phyloP scores from a whole-genome alignment of 1,140 invertebrate genomes.

The Drosophila serrata region DNA sequence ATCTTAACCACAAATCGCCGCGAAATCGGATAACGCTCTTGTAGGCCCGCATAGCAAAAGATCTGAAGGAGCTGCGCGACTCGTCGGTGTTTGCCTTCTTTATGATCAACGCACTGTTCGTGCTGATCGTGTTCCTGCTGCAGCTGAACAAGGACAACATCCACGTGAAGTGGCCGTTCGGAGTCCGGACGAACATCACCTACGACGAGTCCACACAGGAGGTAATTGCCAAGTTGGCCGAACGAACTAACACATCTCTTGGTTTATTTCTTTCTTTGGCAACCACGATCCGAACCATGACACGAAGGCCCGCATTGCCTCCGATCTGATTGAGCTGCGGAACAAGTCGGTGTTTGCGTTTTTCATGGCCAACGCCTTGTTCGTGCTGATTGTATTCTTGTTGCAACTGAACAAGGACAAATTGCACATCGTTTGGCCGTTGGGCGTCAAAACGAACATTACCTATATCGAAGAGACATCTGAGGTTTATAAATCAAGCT shows the following conservation, averaged over 20 bases:
- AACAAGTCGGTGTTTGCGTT: constrained; percentile 99
- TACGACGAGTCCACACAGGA: constrained; percentile 94
- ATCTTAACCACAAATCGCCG: constrained; percentile 30
- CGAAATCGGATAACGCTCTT: constrained; percentile 54
- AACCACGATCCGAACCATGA: constrained; percentile 24
- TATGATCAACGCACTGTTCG: constrained; percentile 99
- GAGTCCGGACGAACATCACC: constrained; percentile 97
- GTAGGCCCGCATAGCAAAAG: constrained; percentile 94
- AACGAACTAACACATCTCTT: constrained; percentile 70
- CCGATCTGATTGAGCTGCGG: constrained; percentile 95
- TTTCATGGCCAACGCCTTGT: constrained; percentile 99
- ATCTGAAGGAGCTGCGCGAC: constrained; percentile 96
- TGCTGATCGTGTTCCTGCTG: constrained; percentile 98
- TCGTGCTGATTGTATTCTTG: constrained; percentile 99
- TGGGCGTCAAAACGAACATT: constrained; percentile 97
- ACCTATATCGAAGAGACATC: constrained; percentile 95
- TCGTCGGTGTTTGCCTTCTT: constrained; percentile 98
- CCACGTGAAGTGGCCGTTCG: constrained; percentile 97
- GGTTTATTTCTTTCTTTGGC: constrained; percentile 54
- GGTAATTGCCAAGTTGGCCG: constrained; percentile 88
- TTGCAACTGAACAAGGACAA: constrained; percentile 99
- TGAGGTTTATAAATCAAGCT: constrained; percentile 88
- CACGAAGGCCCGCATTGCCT: constrained; percentile 92
- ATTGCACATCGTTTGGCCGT: constrained; percentile 97
- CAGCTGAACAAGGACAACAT: constrained; percentile 98